A percentile compares a stretch with the other conserved stretches of the same genome.
Conservation (phyloP, 1,140 invertebrate species). For the Araneus ventricosus region DNA sequence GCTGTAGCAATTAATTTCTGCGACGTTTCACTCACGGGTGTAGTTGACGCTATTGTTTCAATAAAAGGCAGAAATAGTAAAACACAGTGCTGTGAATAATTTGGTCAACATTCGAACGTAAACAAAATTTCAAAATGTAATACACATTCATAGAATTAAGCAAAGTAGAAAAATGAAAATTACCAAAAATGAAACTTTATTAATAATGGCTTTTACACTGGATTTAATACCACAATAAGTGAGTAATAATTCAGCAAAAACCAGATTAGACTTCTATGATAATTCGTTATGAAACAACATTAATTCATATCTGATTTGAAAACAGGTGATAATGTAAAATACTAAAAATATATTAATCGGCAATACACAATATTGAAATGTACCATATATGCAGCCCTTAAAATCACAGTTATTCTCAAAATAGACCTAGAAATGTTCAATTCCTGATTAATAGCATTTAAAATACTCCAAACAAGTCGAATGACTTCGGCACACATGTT, state of each 20-base stretch:
- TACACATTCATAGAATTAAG: neutral
- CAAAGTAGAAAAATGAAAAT: neutral
- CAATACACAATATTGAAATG: neutral
- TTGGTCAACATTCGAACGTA: neutral
- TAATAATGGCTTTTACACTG: neutral
- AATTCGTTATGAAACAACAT: neutral
- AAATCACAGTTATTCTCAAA: neutral
- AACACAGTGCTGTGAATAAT: neutral
- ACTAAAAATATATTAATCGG: neutral
- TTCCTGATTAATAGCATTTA: accelerated
- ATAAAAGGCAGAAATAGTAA: neutral
- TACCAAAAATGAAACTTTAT: neutral
- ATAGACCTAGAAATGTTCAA: neutral
- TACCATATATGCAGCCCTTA: neutral
- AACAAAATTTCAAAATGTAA: neutral
- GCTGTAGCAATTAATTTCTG: neutral
- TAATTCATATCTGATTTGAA: neutral
- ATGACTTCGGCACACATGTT: neutral
- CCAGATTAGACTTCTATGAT: neutral
- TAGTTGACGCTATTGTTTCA: neutral
- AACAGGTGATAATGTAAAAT: neutral
- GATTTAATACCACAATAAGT: neutral
- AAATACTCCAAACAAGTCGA: neutral
- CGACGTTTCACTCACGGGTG: neutral
- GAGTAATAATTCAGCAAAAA: neutral